A percentile compares a stretch with the other conserved stretches of the same genome.
These are phyloP conservation scores for Verasper variegatus DNA, from an alignment of 2,113 vertebrate genomes.

Conservation along the genomic window DNA sequence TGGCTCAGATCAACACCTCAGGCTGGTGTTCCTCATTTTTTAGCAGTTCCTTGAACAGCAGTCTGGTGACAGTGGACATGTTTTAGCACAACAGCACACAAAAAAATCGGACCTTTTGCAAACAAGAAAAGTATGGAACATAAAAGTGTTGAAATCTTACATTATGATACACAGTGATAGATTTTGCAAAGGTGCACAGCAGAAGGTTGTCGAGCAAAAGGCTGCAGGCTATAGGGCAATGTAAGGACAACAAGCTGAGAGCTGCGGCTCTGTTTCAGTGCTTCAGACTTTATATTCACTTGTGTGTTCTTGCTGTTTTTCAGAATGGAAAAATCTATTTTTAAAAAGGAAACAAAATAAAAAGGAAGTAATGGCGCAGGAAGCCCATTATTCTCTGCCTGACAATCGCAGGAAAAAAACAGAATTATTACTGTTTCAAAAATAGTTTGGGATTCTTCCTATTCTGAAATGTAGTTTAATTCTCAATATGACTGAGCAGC, in stretches of 20 bases:
- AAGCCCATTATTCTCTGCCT: not conserved
- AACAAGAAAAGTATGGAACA: slow-evolving; percentile 11
- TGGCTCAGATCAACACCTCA: not conserved
- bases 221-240: not conserved
- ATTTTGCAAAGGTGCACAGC: slow-evolving; percentile 8
- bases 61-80: not conserved
- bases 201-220: slow-evolving; percentile 5
- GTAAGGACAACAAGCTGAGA: not conserved
- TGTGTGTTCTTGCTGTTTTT: not conserved
- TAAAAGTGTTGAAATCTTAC: slow-evolving; percentile 8
- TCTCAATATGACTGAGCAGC: slow-evolving; percentile 4
- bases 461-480: not conserved
- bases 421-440: not conserved
- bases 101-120: not conserved
- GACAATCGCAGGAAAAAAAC: not conserved
- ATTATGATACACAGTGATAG: slow-evolving; percentile 27
- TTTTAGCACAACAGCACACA: not conserved
- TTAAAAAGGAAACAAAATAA: not conserved
- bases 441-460: not conserved
- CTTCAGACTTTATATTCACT: not conserved
- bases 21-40: not conserved
- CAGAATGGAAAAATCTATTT: not conserved
- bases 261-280: slow-evolving; percentile 3
- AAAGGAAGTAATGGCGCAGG: not conserved
- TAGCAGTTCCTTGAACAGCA: slow-evolving; percentile 13